phyloP scores from a whole-genome alignment of 2,113 vertebrate species.

The Misgurnus anguillicaudatus region DNA sequence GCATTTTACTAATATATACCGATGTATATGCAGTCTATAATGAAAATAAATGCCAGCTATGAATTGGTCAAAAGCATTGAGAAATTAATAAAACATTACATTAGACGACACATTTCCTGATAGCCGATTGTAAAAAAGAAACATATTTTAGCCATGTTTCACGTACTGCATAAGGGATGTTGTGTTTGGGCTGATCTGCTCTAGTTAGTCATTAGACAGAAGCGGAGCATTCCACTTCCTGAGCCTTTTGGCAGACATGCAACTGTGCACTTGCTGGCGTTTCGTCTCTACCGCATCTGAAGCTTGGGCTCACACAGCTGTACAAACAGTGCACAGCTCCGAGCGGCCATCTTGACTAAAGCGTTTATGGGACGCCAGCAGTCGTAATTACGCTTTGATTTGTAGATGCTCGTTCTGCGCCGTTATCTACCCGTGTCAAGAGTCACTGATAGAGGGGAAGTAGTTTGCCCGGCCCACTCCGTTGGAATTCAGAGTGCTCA shows the following conservation, averaged over 20 bases:
- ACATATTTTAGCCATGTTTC: neutral
- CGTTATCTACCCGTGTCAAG: conserved; percentile 66
- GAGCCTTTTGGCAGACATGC: conserved; percentile 41
- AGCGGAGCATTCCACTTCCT: conserved; percentile 29
- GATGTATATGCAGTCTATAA: no score
- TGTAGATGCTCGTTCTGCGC: conserved; percentile 61
- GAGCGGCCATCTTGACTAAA: conserved; percentile 57
- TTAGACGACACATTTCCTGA: neutral
- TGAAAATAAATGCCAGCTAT: no score
- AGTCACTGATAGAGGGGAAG: conserved; percentile 64
- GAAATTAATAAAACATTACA: neutral
- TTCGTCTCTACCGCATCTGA: conserved; percentile 48
- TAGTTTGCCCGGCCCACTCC: conserved; percentile 39
- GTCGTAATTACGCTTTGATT: conserved; percentile 68
- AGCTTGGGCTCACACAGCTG: conserved; percentile 53
- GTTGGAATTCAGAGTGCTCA: conserved; percentile 65
- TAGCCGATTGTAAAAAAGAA: neutral
- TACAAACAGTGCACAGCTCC: conserved; percentile 56
- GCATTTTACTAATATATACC: no score
- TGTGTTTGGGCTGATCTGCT: conserved; percentile 33
- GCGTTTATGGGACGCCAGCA: conserved; percentile 53
- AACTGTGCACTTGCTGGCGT: conserved; percentile 46
- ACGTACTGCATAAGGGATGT: neutral
- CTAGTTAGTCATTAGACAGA: conserved; percentile 48
- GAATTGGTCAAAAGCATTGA: no score